Evolutionary conservation across 2,888 invertebrate genomes (phyloP).

Genomic region (Xanthostigma xanthostigma): DNA sequence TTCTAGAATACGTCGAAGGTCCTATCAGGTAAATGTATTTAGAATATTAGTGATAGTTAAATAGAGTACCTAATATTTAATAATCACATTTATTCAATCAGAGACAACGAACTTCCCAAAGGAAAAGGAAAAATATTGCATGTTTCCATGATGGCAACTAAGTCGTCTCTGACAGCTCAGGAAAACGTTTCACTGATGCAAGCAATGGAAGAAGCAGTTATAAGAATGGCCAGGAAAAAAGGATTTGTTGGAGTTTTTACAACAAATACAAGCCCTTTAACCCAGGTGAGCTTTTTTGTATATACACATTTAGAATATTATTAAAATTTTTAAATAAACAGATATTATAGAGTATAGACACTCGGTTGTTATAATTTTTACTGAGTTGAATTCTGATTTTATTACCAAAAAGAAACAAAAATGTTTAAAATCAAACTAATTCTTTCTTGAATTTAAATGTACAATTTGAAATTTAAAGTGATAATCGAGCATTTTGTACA

Average conservation of each 20-base stretch:
- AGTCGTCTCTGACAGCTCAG: slow-evolving; percentile 42
- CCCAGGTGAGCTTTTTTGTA: slow-evolving; percentile 44
- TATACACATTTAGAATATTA: not conserved
- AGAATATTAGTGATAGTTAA: slow-evolving; percentile 1
- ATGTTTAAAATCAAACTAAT: too few species aligned
- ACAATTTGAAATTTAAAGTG: too few species aligned
- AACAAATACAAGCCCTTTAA: slow-evolving; percentile 77
- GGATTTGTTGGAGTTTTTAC: slow-evolving; percentile 65
- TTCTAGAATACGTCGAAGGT: slow-evolving; percentile 61
- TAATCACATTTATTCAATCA: slow-evolving; percentile 14
- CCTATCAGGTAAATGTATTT: slow-evolving; percentile 41
- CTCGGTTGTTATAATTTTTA: too few species aligned
- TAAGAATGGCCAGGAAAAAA: slow-evolving; percentile 46
- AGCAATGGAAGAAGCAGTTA: slow-evolving; percentile 61
- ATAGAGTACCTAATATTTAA: slow-evolving; percentile 2
- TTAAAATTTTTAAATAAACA: not conserved
- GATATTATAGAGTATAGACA: too few species aligned
- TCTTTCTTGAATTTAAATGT: too few species aligned
- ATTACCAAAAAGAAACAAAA: too few species aligned
- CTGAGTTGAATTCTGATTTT: too few species aligned
- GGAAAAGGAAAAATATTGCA: slow-evolving; percentile 59
- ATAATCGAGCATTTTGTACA: too few species aligned
- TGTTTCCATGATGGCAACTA: slow-evolving; percentile 80
- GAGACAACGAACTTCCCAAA: slow-evolving; percentile 42
- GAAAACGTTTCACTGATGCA: slow-evolving; percentile 69